Conservation (phyloP, 2,888 invertebrate genomes). For the Cheilosia vulpina region DNA sequence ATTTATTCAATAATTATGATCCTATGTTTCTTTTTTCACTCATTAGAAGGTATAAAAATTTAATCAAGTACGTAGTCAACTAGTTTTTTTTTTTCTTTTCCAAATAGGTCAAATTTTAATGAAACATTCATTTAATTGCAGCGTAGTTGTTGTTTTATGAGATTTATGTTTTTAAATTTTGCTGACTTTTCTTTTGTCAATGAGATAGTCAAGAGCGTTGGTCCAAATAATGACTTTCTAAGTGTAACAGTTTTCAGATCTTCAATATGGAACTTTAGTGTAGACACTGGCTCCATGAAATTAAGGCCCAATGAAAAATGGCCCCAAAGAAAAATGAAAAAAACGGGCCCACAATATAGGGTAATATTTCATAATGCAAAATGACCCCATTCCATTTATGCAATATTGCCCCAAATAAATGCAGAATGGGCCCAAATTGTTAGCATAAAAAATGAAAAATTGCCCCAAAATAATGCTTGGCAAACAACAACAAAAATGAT, state of each 20-base stretch:
- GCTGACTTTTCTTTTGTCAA: conserved; percentile 29
- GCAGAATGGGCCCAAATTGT: too few relatives aligned
- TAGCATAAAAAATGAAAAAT: too few relatives aligned
- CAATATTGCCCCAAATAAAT: too few relatives aligned
- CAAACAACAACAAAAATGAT: too few relatives aligned
- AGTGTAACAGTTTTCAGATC: not conserved
- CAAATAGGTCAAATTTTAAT: conserved; percentile 18
- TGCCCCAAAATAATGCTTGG: too few relatives aligned
- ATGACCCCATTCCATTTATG: too few relatives aligned
- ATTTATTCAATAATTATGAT: conserved; percentile 22
- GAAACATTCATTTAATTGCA: conserved; percentile 30
- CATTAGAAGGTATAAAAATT: conserved; percentile 69
- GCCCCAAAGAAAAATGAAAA: too few relatives aligned
- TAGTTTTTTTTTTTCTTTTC: conserved; percentile 12
- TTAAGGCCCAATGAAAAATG: too few relatives aligned
- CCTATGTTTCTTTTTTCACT: conserved; percentile 49
- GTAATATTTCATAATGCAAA: too few relatives aligned
- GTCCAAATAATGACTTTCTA: conserved; percentile 54
- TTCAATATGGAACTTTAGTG: not conserved
- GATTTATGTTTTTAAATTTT: conserved; percentile 7
- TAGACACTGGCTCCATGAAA: too few relatives aligned
- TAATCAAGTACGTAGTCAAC: conserved; percentile 42
- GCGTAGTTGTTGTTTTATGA: conserved; percentile 7
- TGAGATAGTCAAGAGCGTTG: conserved; percentile 64
- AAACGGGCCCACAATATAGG: too few relatives aligned